Evolutionary conservation across 2,113 vertebrate genomes (phyloP).

Genomic region (Callipepla squamata): DNA sequence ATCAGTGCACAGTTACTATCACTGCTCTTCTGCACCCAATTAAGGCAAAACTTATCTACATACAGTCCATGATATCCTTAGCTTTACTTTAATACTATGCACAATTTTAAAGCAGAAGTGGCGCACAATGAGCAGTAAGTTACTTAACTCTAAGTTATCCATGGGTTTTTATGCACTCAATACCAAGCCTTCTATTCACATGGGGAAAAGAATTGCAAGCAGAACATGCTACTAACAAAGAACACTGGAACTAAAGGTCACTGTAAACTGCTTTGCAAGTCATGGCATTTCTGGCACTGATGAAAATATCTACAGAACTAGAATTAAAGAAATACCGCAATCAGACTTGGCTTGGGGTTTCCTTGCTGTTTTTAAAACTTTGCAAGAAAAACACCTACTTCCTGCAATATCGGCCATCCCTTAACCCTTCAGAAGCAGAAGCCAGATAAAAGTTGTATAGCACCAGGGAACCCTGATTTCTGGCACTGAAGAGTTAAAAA

Average conservation of each 20-base stretch:
- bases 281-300: conserved; percentile 57
- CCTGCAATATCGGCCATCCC: conserved; percentile 16
- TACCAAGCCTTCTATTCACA: conserved; percentile 39
- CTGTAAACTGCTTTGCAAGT: conserved; percentile 59
- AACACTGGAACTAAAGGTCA: conserved; percentile 50
- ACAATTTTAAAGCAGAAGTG: conserved; percentile 50
- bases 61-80: conserved; percentile 46
- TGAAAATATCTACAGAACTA: conserved; percentile 50
- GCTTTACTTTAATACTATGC: conserved; percentile 35
- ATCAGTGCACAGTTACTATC: conserved; percentile 72
- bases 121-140: conserved; percentile 58
- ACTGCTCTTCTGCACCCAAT: conserved; percentile 67
- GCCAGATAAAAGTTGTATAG: conserved; percentile 39
- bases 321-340: conserved; percentile 70
- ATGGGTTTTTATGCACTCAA: conserved; percentile 53
- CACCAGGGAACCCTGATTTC: conserved; percentile 42
- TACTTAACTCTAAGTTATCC: conserved; percentile 34
- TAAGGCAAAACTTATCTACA: conserved; percentile 74
- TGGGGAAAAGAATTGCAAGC: conserved; percentile 47
- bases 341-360: conserved; percentile 44
- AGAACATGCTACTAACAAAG: conserved; percentile 34
- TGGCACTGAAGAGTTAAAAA: conserved; percentile 2
- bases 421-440: conserved; percentile 52
- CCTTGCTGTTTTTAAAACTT: conserved; percentile 42
- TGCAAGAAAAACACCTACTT: conserved; percentile 46